Evolutionary conservation across 35 echinoderm and acorn worm genomes (phyloP), one percentile per base, ranked within the genome.

Genomic region (Lytechinus pictus): DNA sequence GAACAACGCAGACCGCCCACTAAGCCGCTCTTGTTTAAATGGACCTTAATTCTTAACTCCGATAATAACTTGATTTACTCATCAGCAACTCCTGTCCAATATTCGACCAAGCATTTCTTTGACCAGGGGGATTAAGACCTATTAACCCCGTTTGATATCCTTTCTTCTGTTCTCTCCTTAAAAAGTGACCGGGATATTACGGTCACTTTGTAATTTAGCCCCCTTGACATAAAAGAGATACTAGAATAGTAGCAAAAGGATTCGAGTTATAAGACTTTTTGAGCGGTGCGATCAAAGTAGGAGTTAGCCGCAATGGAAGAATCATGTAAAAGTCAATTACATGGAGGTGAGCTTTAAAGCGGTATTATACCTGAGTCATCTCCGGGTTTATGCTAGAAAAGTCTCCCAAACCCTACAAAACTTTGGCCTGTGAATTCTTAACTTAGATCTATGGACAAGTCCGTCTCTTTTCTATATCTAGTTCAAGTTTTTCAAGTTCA

Each of bases 21-120:
- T 28, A 57, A 54, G 54, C 8, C 53, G 52, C 92, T 57, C n/a
- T 93, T 93, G 92, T 93, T 93, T 93, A 93, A 93, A 55, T 52
- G 88, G 29, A 21, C 28, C 88, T 90, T 90, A 90, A 90, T 24
- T 27, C 66, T 24, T 79, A 24, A 16, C 66, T 79, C 66, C 0
- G 66, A 79, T 90, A 90, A 52, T 90, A 90, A 90, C 29, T 54
- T 44, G 52, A 90, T 90, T 52, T 52, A 90, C 29, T 90, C 88
- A 90, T 90, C 88, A 90, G 8, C 16, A 28, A 19, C 12, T 90
- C 66, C 66, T n/a, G 66, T 79, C 66, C 88, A 54, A 54, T 90
- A 54, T 54, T 90, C 4, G 52, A 44, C 88, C 88, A 54, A 90
- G 11, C 88, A 24, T 8, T 14, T 21, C 52, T 29, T 90, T 90